A percentile compares a stretch with the other conserved stretches of the same genome.
phyloP scores from a whole-genome alignment of 92 coral and sea anemone species.

The Palythoa heliodiscus region DNA sequence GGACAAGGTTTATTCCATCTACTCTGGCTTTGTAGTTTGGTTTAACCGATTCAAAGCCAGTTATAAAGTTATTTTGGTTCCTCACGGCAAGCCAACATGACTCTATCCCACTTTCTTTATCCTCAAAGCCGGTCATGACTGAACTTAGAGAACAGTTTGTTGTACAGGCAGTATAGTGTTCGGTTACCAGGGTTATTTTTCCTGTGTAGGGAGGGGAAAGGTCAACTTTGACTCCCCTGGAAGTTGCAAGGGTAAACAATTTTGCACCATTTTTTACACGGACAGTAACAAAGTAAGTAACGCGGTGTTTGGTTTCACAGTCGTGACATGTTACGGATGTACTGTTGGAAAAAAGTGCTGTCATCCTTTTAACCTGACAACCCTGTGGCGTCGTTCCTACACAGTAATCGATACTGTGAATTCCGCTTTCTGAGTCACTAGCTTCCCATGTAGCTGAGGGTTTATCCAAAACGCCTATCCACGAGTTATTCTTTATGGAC shows the following conservation, averaged over 20 bases:
- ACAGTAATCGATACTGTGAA: conserved; percentile 79
- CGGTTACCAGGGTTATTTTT: conserved; percentile 30
- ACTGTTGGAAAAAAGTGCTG: conserved; percentile 45
- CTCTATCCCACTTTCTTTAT: conserved; percentile 76
- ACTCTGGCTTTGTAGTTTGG: conserved; percentile 39
- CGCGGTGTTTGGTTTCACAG: conserved; percentile 59
- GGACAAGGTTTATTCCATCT: conserved; percentile 51
- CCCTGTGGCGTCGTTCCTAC: conserved; percentile 75
- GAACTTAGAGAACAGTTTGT: conserved; percentile 63
- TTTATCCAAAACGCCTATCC: conserved; percentile 59
- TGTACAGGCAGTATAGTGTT: conserved; percentile 59
- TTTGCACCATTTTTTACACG: conserved; percentile 87
- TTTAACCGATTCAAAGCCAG: conserved; percentile 36
- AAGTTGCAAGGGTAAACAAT: conserved; percentile 60
- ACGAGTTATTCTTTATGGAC: conserved; percentile 45
- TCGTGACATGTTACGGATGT: conserved; percentile 68
- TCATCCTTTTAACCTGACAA: conserved; percentile 75
- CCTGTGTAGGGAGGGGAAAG: conserved; percentile 70
- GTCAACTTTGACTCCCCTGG: conserved; percentile 69
- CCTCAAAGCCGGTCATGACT: conserved; percentile 58
- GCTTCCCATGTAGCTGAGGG: conserved; percentile 66
- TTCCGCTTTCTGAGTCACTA: conserved; percentile 74
- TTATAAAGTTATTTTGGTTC: conserved; percentile 37
- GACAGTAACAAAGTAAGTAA: conserved; percentile 74
- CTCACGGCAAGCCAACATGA: conserved; percentile 62